Evolutionary conservation across 1,140 invertebrate species (phyloP).

Genomic region (Probaryconus sp.): DNA sequence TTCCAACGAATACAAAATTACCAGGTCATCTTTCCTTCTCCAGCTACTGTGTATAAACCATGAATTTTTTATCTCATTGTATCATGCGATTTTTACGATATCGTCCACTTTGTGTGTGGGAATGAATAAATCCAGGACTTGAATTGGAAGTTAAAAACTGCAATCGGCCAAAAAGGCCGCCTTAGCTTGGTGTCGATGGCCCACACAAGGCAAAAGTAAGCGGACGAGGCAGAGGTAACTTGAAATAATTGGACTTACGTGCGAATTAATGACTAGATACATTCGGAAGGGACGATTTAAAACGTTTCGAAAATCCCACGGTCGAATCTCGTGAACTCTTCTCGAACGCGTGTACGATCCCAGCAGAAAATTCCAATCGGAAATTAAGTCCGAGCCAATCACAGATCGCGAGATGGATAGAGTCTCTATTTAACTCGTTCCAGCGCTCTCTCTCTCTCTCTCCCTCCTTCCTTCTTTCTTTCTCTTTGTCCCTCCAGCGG

Average conservation of each 20-base stretch:
- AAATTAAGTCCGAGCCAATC: conserved; percentile 71
- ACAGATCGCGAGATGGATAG: conserved; percentile 68
- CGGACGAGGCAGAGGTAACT: conserved; percentile 17
- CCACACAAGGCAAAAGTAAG: conserved; percentile 17
- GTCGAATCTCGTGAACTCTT: conserved; percentile 46
- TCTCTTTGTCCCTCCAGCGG: too few species aligned
- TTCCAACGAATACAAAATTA: too few species aligned
- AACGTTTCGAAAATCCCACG: conserved; percentile 64
- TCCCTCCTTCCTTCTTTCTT: conserved; percentile 28
- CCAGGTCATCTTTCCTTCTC: too few species aligned
- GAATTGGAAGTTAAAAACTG: conserved; percentile 1
- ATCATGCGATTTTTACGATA: too few species aligned
- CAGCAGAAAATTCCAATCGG: conserved; percentile 71
- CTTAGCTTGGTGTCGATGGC: neutral
- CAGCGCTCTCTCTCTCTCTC: conserved; percentile 31
- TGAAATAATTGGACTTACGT: conserved; percentile 48
- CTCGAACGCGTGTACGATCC: conserved; percentile 50
- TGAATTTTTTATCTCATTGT: too few species aligned
- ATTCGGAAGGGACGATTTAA: conserved; percentile 43
- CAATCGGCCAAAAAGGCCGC: neutral
- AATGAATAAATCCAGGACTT: too few species aligned
- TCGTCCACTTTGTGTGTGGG: too few species aligned
- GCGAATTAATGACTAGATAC: conserved; percentile 56
- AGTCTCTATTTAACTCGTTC: conserved; percentile 60
- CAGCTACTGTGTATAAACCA: too few species aligned